Conservation (phyloP, 1,140 invertebrate species). For the Nebria ingens region DNA sequence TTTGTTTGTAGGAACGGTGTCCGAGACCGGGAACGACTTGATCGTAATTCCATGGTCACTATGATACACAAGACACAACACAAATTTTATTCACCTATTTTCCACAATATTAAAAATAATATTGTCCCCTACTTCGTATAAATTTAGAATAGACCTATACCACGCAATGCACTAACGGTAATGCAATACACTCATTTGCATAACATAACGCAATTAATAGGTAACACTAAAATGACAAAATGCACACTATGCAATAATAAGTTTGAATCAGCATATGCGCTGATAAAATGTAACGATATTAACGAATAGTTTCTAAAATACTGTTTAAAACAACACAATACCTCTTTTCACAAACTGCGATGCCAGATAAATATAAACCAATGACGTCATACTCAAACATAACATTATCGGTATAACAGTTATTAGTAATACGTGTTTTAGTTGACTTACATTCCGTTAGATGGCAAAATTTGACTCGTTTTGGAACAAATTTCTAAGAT, state of each 20-base stretch:
- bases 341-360: background rate
- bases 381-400: background rate
- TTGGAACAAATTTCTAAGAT: background rate
- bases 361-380: slow-evolving; percentile 1
- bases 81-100: background rate
- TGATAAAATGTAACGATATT: no score
- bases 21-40: slow-evolving; percentile 45
- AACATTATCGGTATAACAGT: background rate
- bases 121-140: background rate
- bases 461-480: background rate
- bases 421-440: background rate
- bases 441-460: background rate
- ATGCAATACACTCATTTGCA: background rate
- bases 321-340: background rate
- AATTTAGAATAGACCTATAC: background rate
- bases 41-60: slow-evolving; percentile 23
- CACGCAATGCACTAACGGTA: background rate
- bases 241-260: no score
- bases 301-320: no score
- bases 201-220: no score
- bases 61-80: background rate
- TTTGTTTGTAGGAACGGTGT: slow-evolving; percentile 46
- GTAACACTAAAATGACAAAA: no score
- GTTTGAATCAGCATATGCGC: no score
- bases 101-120: background rate